phyloP scores from a whole-genome alignment of 2,113 vertebrate species.

The Halichoerus grypus region DNA sequence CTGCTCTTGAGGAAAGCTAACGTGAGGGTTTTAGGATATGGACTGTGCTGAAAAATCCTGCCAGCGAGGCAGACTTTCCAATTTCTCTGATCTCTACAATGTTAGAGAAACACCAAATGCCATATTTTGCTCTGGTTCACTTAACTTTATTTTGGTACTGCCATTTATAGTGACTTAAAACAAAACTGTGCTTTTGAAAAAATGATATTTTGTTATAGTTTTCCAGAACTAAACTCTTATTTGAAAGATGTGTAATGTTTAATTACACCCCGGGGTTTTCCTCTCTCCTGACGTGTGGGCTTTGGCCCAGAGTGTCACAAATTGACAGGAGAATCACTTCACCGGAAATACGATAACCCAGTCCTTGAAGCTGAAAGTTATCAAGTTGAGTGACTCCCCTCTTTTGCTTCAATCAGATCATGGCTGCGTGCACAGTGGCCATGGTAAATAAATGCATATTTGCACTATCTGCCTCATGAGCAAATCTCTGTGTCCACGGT shows the following conservation, averaged over 20 bases:
- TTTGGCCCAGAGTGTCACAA: conserved; percentile 68
- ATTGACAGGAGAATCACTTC: conserved; percentile 41
- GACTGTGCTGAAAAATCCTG: conserved; percentile 28
- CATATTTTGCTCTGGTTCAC: conserved; percentile 57
- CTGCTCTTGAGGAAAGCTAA: conserved; percentile 68
- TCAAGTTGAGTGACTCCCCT: not conserved
- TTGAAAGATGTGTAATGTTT: conserved; percentile 65
- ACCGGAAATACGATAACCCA: not conserved
- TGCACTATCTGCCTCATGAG: conserved; percentile 70
- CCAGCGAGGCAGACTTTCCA: not conserved
- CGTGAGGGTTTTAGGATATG: not conserved
- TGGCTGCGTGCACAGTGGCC: conserved; percentile 34
- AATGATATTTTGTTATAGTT: conserved; percentile 69
- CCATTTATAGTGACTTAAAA: conserved; percentile 72
- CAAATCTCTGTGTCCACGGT: conserved; percentile 67
- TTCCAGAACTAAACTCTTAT: conserved; percentile 65
- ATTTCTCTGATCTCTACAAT: conserved; percentile 41
- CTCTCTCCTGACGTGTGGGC: not conserved
- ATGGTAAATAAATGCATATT: conserved; percentile 71
- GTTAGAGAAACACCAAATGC: conserved; percentile 68
- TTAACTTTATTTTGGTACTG: conserved; percentile 71
- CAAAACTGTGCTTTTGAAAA: conserved; percentile 72
- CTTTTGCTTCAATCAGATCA: conserved; percentile 21
- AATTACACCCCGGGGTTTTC: conserved; percentile 16
- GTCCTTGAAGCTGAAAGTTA: conserved; percentile 17